A percentile compares a stretch with the other conserved stretches of the same genome.
Evolutionary conservation across 2,888 invertebrate genomes (phyloP).

Genomic region (Volucella inflata): DNA sequence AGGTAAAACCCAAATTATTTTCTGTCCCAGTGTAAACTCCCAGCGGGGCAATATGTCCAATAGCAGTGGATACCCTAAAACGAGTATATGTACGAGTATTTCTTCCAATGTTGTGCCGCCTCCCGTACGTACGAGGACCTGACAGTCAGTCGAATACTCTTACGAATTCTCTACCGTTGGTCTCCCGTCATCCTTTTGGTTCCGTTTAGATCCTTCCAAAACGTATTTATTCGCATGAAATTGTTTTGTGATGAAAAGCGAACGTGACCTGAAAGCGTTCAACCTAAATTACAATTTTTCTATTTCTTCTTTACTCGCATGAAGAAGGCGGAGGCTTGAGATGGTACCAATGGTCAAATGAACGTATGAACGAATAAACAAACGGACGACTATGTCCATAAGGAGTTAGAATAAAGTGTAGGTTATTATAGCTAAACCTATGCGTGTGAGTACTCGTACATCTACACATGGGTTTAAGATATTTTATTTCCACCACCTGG

Average conservation of each 20-base stretch:
- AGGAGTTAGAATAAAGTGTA: conserved; percentile 56
- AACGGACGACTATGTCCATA: conserved; percentile 38
- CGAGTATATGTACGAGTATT: conserved; percentile 20
- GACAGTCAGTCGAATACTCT: conserved; percentile 2
- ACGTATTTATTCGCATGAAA: conserved; percentile 72
- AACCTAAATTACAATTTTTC: conserved; percentile 63
- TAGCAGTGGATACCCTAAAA: conserved; percentile 13
- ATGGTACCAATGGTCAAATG: background rate
- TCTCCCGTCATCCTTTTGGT: conserved; percentile 58
- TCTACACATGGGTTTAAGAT: conserved; percentile 41
- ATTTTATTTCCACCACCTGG: conserved; percentile 73
- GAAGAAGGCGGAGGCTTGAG: no score
- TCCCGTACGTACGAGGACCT: conserved; percentile 12
- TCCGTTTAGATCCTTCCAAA: conserved; percentile 31
- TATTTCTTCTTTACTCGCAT: background rate
- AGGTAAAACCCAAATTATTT: conserved; percentile 74
- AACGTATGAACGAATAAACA: background rate
- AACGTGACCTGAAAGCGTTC: conserved; percentile 72
- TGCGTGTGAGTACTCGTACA: conserved; percentile 18
- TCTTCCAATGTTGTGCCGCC: conserved; percentile 16
- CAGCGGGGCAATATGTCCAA: conserved; percentile 63
- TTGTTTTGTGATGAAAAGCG: conserved; percentile 75
- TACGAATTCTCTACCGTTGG: conserved; percentile 18
- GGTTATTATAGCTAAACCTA: conserved; percentile 36
- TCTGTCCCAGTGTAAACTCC: conserved; percentile 64